phyloP scores from a whole-genome alignment of 1,140 invertebrate genomes.

The Aphelinus certus region DNA sequence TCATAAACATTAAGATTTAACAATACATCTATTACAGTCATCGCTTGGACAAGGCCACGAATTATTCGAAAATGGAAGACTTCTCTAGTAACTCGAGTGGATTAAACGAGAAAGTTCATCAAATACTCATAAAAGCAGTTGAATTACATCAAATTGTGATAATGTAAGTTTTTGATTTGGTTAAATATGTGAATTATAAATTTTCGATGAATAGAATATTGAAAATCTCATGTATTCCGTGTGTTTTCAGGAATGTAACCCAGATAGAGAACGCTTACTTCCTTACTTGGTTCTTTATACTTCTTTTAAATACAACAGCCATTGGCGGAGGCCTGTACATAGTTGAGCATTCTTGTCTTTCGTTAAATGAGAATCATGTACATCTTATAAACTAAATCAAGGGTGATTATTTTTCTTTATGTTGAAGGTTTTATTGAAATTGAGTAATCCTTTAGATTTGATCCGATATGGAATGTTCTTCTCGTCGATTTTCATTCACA shows the following conservation, averaged over 20 bases:
- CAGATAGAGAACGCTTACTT: background rate
- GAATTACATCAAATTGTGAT: conserved; percentile 16
- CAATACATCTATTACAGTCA: background rate
- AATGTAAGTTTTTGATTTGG: background rate
- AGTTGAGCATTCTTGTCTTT: no score
- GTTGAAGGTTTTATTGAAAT: conserved; percentile 1
- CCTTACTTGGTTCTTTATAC: conserved; percentile 18
- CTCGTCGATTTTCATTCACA: background rate
- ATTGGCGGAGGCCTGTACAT: background rate
- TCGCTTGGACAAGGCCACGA: background rate
- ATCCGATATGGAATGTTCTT: background rate
- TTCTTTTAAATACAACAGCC: background rate
- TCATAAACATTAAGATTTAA: no score
- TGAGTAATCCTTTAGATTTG: background rate
- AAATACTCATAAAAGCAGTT: background rate
- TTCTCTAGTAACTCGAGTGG: background rate
- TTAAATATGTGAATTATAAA: background rate
- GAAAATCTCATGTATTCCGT: background rate
- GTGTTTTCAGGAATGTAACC: conserved; percentile 3
- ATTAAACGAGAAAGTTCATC: background rate
- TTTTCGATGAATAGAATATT: background rate
- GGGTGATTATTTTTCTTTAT: no score
- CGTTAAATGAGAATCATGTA: no score
- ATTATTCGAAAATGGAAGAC: background rate
- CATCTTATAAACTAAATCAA: no score